Percentiles rank a stretch among this genome's conserved stretches.
phyloP scores from a whole-genome alignment of 2,888 invertebrate species.

The Meganola albula region DNA sequence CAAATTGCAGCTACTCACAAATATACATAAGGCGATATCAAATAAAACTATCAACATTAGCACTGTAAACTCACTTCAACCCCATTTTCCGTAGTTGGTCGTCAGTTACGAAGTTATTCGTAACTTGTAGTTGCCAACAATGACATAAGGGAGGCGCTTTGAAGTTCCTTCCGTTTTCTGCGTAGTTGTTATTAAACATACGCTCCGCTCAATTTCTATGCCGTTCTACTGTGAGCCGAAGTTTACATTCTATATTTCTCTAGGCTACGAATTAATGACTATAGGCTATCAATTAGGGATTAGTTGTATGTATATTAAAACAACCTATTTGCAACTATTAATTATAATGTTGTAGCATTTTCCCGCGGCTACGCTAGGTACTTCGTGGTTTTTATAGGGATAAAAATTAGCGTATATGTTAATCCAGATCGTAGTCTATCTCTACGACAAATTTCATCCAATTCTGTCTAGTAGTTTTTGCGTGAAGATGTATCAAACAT shows the following conservation, averaged over 20 bases:
- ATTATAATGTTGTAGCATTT: too few species aligned
- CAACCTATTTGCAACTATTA: too few species aligned
- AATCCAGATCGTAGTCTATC: too few species aligned
- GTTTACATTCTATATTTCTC: conserved; percentile 21
- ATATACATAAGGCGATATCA: too few species aligned
- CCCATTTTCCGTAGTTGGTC: conserved; percentile 48
- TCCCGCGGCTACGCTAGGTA: too few species aligned
- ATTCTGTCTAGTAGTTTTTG: too few species aligned
- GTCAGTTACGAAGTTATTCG: conserved; percentile 51
- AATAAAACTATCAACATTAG: conserved; percentile 29
- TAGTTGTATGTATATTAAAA: neutral
- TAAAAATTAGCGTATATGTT: too few species aligned
- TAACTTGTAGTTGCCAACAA: conserved; percentile 52
- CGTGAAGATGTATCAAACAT: too few species aligned
- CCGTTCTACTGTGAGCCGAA: conserved; percentile 33
- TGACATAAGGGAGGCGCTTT: conserved; percentile 54
- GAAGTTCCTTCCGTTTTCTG: conserved; percentile 52
- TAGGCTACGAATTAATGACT: neutral
- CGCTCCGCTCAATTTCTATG: conserved; percentile 39
- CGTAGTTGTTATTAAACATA: conserved; percentile 50
- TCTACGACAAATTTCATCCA: too few species aligned
- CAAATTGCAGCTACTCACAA: too few species aligned
- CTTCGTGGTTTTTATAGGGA: too few species aligned
- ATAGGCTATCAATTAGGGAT: neutral
- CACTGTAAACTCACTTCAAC: conserved; percentile 40